These are phyloP conservation scores for Dipodomys spectabilis DNA, from an alignment of 2,113 vertebrate species.

Conservation along the genomic window DNA sequence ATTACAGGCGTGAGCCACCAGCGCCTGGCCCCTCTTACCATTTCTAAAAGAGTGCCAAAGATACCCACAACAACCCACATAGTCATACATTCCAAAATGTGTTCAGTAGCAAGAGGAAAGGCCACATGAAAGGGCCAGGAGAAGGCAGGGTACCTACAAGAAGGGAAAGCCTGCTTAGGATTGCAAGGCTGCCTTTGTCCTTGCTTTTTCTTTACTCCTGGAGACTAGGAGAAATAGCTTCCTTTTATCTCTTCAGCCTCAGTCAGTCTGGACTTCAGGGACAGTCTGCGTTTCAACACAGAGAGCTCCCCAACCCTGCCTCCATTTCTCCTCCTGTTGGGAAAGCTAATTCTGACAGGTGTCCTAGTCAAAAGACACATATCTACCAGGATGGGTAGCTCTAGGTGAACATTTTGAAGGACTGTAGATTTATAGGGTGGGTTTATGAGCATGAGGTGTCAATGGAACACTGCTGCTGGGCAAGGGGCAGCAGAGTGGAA, in stretches of 20 bases:
- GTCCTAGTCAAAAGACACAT: not conserved
- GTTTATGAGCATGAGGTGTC: not conserved
- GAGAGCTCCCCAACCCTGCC: not conserved
- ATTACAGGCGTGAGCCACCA: too few relatives aligned
- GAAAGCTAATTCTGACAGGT: not conserved
- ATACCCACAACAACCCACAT: not conserved
- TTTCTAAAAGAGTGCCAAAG: slow-evolving; percentile 8
- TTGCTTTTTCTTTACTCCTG: not conserved
- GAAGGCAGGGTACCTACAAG: not conserved
- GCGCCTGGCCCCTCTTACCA: not conserved
- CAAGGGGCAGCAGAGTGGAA: not conserved
- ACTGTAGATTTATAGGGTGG: not conserved
- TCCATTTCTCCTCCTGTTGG: not conserved
- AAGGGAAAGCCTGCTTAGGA: not conserved
- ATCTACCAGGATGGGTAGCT: not conserved
- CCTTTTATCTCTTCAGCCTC: not conserved
- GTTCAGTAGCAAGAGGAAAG: not conserved
- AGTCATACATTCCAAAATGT: not conserved
- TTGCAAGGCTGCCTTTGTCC: not conserved
- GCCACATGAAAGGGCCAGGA: not conserved
- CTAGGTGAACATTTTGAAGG: too few relatives aligned
- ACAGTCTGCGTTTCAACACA: not conserved
- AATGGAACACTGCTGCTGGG: not conserved
- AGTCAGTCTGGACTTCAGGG: not conserved
- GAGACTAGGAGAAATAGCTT: not conserved